phyloP scores from a whole-genome alignment of 2,797 vertebrate genomes.

The Melopsittacus undulatus region DNA sequence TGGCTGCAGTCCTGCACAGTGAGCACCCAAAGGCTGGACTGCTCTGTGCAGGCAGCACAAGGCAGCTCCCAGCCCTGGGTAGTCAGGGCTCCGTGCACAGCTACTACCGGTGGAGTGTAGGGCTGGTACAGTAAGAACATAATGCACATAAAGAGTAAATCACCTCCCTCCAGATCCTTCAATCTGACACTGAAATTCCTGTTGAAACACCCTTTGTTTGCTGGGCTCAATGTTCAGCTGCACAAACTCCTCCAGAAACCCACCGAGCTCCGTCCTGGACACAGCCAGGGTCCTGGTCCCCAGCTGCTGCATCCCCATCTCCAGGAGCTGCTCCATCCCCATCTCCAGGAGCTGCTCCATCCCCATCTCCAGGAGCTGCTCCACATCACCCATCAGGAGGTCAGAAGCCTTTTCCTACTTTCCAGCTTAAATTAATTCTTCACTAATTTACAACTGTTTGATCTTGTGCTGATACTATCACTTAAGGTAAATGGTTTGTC shows the following conservation, averaged over 20 bases:
- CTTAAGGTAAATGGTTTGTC: neutral
- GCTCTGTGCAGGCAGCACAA: neutral
- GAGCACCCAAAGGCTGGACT: neutral
- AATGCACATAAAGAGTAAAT: neutral
- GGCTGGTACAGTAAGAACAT: neutral
- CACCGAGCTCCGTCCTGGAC: fast-evolving
- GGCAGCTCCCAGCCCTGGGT: neutral
- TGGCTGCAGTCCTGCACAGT: fast-evolving
- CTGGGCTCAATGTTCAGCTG: neutral
- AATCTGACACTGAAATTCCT: neutral
- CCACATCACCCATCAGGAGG: neutral
- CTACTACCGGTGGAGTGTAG: fast-evolving
- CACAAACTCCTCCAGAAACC: neutral
- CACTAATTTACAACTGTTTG: neutral
- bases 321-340: neutral
- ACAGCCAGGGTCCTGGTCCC: neutral
- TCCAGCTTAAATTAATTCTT: neutral
- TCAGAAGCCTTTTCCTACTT: neutral
- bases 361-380: neutral
- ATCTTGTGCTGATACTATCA: neutral
- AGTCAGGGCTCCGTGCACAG: neutral
- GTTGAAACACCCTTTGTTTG: neutral
- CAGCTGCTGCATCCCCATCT: fast-evolving
- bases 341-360: fast-evolving
- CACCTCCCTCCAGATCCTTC: neutral